Evolutionary conservation across 2,113 vertebrate species (phyloP), one percentile per base, ranked within the genome.

Genomic region (Beaufortia kweichowensis): DNA sequence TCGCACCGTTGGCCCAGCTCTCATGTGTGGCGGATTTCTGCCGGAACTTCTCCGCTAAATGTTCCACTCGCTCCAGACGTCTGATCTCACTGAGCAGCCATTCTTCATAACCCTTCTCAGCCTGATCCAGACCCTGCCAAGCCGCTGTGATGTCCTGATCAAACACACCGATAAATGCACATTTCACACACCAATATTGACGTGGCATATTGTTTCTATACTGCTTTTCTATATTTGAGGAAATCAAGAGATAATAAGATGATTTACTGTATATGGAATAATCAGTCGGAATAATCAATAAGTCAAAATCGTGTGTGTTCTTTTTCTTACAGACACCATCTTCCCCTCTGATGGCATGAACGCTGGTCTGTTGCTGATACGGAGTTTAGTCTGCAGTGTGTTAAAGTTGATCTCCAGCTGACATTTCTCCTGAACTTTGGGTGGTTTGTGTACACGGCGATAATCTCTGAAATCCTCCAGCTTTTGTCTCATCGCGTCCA

Each of bases 341-440:
- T 98, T 99, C 57, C 97, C 97, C 85, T 99, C 96, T 0, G 96
- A 99, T 64, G 97, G 97, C 97, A 98, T 99, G 86, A 96, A 99
- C 70, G 96, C 95, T 0, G 97, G 97, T 2, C 97, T 91, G 86
- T 97, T 98, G 89, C 96, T 98, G 90, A 98, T 96, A 70, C 95
- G 90, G 75, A 99, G 83, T 85, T 98, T 99, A 78, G 97, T 99
- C 90, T 99, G 97, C 86, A 99, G 87, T 2, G 96, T 98, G 90
- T 98, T 98, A 8, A 53, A 53, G 48, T 21, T 21, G 48, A 53
- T 53, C 48, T 53, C 48, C 48, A 53, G 48, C 19, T 53, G 48
- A 53, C 48, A 53, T 53, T 53, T 53, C 48, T 53, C 48, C 6
- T 53, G 48, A 21, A 53, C 77, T 57, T 65, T 64, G 4, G 69